Conservation (phyloP, 2,888 invertebrate genomes). For the Lamproptera curius region DNA sequence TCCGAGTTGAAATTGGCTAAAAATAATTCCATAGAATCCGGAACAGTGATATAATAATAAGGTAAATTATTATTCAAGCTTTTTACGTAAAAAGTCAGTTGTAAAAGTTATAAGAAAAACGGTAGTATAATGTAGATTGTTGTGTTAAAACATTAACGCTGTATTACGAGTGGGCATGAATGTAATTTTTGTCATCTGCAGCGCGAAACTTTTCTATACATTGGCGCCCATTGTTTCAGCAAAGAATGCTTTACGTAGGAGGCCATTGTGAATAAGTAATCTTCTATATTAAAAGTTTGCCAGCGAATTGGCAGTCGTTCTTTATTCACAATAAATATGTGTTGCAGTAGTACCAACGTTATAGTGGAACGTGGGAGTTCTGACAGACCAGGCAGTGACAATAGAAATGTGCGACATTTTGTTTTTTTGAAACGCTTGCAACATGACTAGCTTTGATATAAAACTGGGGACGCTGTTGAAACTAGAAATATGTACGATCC, state of each 20-base stretch:
- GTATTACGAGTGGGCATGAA: no score
- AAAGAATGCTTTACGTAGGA: conserved; percentile 9
- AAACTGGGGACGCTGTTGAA: conserved; percentile 7
- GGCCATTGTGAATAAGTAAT: conserved; percentile 4
- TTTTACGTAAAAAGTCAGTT: no score
- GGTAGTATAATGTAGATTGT: no score
- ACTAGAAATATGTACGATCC: no score
- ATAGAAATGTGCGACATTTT: conserved; percentile 15
- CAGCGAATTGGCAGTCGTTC: conserved; percentile 5
- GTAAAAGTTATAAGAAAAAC: no score
- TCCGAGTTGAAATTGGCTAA: no score
- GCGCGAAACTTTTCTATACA: background rate
- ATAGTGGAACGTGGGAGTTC: conserved; percentile 17
- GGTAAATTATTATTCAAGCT: no score
- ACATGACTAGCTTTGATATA: conserved; percentile 4
- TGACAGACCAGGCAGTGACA: conserved; percentile 4
- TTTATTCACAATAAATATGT: background rate
- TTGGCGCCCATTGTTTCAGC: conserved; percentile 7
- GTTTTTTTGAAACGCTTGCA: conserved; percentile 10
- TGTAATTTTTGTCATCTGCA: background rate
- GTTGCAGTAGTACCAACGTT: conserved; percentile 6
- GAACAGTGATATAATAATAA: no score
- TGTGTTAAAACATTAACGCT: no score
- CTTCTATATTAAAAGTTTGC: conserved; percentile 8
- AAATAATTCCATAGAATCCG: no score